Evolutionary conservation across 2,888 invertebrate species (phyloP).

Genomic region (Chrysotoxum bicinctum): DNA sequence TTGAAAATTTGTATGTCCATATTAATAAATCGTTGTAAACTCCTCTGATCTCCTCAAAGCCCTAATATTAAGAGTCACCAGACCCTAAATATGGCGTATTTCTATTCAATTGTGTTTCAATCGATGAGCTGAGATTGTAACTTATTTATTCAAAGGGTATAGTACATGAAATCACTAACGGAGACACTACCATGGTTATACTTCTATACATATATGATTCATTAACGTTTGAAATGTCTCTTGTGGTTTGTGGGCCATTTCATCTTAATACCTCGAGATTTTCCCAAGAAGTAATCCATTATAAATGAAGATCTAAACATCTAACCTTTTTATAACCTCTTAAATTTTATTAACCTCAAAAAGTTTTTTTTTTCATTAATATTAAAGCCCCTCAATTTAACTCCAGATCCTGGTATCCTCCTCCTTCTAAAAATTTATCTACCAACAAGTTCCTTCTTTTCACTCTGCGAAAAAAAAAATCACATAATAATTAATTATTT

Average conservation of each 20-base stretch:
- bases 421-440: background rate
- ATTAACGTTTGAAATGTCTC: background rate
- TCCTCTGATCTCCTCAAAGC: too few species aligned
- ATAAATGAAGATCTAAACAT: background rate
- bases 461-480: background rate
- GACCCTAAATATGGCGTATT: too few species aligned
- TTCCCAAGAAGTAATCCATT: background rate
- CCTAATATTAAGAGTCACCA: too few species aligned
- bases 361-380: background rate
- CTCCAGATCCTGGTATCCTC: background rate
- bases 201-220: too few species aligned
- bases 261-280: background rate
- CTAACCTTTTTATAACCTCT: background rate
- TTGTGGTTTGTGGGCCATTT: background rate
- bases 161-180: too few species aligned
- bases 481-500: constrained; percentile 27
- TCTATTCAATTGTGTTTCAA: too few species aligned
- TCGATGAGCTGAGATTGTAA: too few species aligned
- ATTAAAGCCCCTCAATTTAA: background rate
- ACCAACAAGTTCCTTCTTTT: background rate
- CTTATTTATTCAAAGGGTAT: too few species aligned
- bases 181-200: too few species aligned
- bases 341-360: background rate
- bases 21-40: too few species aligned
- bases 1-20: too few species aligned